These are phyloP conservation scores for Volucella zonaria DNA, from an alignment of 2,888 invertebrate species.

Conservation along the genomic window DNA sequence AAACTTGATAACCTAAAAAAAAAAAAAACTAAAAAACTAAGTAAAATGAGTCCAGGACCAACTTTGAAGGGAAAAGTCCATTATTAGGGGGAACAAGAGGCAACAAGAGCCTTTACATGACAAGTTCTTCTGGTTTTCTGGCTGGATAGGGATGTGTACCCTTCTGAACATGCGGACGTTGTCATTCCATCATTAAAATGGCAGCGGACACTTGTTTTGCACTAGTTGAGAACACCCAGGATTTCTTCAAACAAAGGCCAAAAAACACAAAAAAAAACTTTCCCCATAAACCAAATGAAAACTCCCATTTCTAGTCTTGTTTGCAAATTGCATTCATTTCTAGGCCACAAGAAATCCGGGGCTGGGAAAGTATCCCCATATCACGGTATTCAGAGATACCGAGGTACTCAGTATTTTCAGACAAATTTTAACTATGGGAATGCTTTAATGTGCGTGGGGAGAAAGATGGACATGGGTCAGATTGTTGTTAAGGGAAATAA, in stretches of 20 bases:
- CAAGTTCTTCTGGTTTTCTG: conserved; percentile 7
- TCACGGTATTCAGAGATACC: neutral
- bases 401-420: neutral
- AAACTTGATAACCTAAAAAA: neutral
- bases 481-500: conserved; percentile 5
- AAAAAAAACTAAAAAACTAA: conserved; percentile 28
- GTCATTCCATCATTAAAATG: conserved; percentile 65
- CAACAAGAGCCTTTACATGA: neutral
- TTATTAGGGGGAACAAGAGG: conserved; percentile 49
- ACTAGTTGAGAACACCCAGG: conserved; percentile 35
- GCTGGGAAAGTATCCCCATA: neutral
- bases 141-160: conserved; percentile 1
- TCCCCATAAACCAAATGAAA: conserved; percentile 66
- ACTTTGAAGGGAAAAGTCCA: conserved; percentile 39
- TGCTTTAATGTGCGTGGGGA: neutral
- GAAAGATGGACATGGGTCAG: conserved; percentile 16
- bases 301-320: conserved; percentile 43
- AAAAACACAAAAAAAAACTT: conserved; percentile 40
- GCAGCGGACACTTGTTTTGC: conserved; percentile 65
- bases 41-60: conserved; percentile 21
- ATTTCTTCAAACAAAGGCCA: neutral
- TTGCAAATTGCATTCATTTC: conserved; percentile 56
- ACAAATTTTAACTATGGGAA: neutral
- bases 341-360: neutral
- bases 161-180: conserved; percentile 34